Evolutionary conservation across 2,888 invertebrate genomes (phyloP).

Genomic region (Subacronicta megacephala): DNA sequence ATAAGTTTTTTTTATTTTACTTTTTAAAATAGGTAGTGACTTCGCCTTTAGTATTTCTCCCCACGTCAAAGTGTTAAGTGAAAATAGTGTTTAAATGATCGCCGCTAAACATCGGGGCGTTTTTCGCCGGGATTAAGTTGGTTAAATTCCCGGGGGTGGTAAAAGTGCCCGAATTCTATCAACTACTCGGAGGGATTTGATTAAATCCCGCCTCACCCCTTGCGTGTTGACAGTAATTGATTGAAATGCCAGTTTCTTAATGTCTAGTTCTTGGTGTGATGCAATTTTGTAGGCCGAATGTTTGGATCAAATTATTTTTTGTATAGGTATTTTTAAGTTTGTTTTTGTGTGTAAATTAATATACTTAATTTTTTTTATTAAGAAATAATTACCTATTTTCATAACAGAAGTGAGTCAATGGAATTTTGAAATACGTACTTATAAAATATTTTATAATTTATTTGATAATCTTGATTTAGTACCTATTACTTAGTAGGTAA

Average conservation of each 20-base stretch:
- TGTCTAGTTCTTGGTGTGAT: constrained; percentile 21
- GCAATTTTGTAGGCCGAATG: constrained; percentile 7
- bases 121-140: constrained; percentile 74
- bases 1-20: background rate
- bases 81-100: constrained; percentile 85
- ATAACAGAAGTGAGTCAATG: no score
- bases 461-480: no score
- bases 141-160: constrained; percentile 75
- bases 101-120: constrained; percentile 85
- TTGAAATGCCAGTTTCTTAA: constrained; percentile 71
- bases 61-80: constrained; percentile 65
- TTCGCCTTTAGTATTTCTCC: constrained; percentile 14
- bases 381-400: no score
- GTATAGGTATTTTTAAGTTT: no score
- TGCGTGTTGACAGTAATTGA: constrained; percentile 87
- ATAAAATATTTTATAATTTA: no score
- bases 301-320: background rate
- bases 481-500: no score
- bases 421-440: no score
- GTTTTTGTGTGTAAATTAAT: no score
- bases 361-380: no score
- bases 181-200: constrained; percentile 82
- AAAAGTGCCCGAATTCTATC: constrained; percentile 83
- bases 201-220: constrained; percentile 84
- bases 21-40: constrained; percentile 2